Evolutionary conservation across 2,113 vertebrate species (phyloP), one percentile per base, ranked within the genome.

Genomic region (Hyla sarda): DNA sequence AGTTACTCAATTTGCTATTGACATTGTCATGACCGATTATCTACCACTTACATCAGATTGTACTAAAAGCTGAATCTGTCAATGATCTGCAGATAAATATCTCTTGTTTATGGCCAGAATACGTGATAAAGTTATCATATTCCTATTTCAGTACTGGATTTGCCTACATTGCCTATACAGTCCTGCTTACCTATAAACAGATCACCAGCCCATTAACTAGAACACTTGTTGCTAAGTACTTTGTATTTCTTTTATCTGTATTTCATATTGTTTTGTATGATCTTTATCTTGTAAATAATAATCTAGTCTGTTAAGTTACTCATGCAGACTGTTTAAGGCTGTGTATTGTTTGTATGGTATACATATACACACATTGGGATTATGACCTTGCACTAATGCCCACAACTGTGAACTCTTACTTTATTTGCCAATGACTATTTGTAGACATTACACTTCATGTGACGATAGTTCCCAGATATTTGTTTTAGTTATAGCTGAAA

Each of bases 391-490:
- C 23, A 41, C 23, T 74, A 17, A 45, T 48, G n/a, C 62, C 34
- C 34, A 16, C 34, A 19, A 60, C 12, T 54, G 12, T 72, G 52
- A 50, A 79, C 81, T 74, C 32, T 81, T 17, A 58, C 34, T 82
- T 41, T 81, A 81, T 86, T 81, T 86, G 50, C 48, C 50, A 47
- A 23, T 74, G 78, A 34, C 71, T 80, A n/a, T 79, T 81, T 69
- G 69, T 16, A 80, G 67, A 73, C n/a, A 81, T 72, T 60, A 86
- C 13, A 11, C 54, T 30, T 58, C 54, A 60, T 34, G 7, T 81
- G 77, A 48, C 67, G 78, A 65, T 58, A 56, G 48, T 86, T 47
- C 50, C 34, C 19, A 23, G 34, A 34, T 72, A 86, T 48, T 86
- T 86, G 48, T 73, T 80, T 41, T 58, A 74, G 62, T 74, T 73